A percentile compares a stretch with the other conserved stretches of the same genome.
Conservation (phyloP, 2,888 invertebrate species). For the Lycaena phlaeas region DNA sequence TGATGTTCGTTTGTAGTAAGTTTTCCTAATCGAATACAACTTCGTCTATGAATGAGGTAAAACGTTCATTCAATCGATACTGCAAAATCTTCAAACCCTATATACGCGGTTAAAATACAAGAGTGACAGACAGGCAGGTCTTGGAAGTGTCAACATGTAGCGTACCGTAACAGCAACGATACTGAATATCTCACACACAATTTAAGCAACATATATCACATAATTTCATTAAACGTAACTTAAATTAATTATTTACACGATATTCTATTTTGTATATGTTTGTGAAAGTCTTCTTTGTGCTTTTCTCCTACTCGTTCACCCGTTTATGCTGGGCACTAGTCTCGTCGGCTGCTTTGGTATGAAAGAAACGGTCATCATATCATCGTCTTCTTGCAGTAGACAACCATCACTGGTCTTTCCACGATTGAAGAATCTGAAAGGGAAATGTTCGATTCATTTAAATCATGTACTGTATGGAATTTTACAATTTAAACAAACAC, state of each 20-base stretch:
- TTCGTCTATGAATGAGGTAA: too few species aligned
- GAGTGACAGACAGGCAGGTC: too few species aligned
- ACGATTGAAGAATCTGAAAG: constrained; percentile 48
- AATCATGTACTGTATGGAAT: too few species aligned
- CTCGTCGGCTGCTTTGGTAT: constrained; percentile 48
- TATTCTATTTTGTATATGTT: not conserved
- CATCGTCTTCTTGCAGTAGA: constrained; percentile 59
- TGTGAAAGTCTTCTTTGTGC: too few species aligned
- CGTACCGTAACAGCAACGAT: too few species aligned
- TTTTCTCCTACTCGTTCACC: constrained; percentile 28
- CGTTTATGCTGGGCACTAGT: constrained; percentile 37
- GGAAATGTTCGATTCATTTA: not conserved
- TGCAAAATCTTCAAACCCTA: too few species aligned
- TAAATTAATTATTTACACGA: not conserved
- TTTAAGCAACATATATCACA: not conserved
- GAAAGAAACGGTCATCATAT: constrained; percentile 60
- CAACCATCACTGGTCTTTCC: constrained; percentile 48
- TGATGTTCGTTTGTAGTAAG: too few species aligned
- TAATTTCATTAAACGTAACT: not conserved
- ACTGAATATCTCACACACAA: not conserved
- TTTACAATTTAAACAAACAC: too few species aligned
- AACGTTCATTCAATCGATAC: too few species aligned
- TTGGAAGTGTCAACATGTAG: too few species aligned
- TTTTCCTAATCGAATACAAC: too few species aligned
- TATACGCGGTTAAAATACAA: too few species aligned